Conservation (phyloP, 2,797 vertebrate species). For the Alauda arvensis region DNA sequence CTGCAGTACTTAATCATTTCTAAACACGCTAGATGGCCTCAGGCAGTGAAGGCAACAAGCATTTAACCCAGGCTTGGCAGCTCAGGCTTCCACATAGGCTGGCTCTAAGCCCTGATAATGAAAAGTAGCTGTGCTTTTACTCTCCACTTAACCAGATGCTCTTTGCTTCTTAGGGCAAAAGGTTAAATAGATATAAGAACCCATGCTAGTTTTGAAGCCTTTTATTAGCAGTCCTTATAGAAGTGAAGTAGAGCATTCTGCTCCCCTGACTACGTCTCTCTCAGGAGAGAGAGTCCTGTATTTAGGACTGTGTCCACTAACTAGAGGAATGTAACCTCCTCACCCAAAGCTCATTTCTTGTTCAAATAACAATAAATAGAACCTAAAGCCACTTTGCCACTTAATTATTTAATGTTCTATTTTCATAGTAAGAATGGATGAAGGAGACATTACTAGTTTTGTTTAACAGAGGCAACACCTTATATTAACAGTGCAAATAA, state of each 20-base stretch:
- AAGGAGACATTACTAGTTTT: slow-evolving; percentile 58
- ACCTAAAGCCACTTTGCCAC: slow-evolving; percentile 22
- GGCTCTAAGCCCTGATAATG: slow-evolving; percentile 79
- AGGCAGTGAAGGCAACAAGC: slow-evolving; percentile 85
- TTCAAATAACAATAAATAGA: slow-evolving; percentile 44
- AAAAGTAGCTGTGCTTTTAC: slow-evolving; percentile 80
- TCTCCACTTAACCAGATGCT: slow-evolving; percentile 81
- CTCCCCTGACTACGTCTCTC: slow-evolving; percentile 46
- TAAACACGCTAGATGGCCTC: slow-evolving; percentile 85
- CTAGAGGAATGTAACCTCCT: slow-evolving; percentile 53
- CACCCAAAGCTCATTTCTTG: slow-evolving; percentile 46
- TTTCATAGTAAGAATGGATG: slow-evolving; percentile 55
- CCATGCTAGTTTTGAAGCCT: slow-evolving; percentile 75
- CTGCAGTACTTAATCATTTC: slow-evolving; percentile 88
- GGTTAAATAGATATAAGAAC: slow-evolving; percentile 83
- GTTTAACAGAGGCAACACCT: slow-evolving; percentile 68
- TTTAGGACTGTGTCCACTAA: slow-evolving; percentile 61
- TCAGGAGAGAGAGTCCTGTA: slow-evolving; percentile 42
- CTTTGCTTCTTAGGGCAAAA: slow-evolving; percentile 80
- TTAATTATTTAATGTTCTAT: slow-evolving; percentile 66
- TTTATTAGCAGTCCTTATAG: slow-evolving; percentile 75
- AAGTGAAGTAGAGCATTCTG: slow-evolving; percentile 56
- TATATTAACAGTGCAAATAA: slow-evolving; percentile 76
- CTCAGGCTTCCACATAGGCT: slow-evolving; percentile 71
- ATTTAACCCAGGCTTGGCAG: slow-evolving; percentile 86